These are phyloP conservation scores for Ceriagrion tenellum DNA, from an alignment of 2,888 invertebrate genomes.

Conservation along the genomic window DNA sequence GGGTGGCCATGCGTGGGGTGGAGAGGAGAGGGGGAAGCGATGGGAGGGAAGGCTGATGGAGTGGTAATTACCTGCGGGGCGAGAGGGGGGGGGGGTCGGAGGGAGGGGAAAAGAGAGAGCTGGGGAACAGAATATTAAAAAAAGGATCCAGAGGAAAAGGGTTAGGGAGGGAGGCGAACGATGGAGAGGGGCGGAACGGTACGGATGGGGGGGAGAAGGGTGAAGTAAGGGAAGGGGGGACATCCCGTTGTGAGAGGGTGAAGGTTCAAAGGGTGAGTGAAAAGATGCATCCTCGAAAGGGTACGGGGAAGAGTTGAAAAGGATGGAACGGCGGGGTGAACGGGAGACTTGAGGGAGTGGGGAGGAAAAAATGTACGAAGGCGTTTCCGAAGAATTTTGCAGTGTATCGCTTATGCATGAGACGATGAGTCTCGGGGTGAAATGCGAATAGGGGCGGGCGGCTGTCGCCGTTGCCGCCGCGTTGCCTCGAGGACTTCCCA, in stretches of 20 bases:
- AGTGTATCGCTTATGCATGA: conserved; percentile 58
- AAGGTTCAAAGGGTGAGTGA: conserved; percentile 53
- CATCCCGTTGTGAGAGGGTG: conserved; percentile 44
- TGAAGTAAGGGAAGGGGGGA: neutral
- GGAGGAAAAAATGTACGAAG: neutral
- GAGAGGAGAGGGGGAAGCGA: neutral
- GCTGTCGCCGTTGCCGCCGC: neutral
- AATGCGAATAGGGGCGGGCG: neutral
- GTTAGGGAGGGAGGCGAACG: neutral
- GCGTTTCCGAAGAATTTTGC: conserved; percentile 62
- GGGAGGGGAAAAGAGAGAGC: neutral
- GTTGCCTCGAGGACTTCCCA: neutral
- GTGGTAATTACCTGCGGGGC: conserved; percentile 17
- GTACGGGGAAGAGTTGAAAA: conserved; percentile 7
- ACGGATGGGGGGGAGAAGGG: neutral
- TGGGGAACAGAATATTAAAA: neutral
- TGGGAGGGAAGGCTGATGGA: neutral
- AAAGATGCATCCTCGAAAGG: conserved; percentile 64
- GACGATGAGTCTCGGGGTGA: neutral
- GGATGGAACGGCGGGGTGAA: neutral
- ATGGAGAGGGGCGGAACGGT: neutral
- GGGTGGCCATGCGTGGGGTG: neutral
- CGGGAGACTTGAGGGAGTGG: neutral
- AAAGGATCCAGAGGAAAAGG: neutral
- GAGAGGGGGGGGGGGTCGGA: neutral